Evolutionary conservation across 2,888 invertebrate species (phyloP).

Genomic region (Drosophila meridiana): DNA sequence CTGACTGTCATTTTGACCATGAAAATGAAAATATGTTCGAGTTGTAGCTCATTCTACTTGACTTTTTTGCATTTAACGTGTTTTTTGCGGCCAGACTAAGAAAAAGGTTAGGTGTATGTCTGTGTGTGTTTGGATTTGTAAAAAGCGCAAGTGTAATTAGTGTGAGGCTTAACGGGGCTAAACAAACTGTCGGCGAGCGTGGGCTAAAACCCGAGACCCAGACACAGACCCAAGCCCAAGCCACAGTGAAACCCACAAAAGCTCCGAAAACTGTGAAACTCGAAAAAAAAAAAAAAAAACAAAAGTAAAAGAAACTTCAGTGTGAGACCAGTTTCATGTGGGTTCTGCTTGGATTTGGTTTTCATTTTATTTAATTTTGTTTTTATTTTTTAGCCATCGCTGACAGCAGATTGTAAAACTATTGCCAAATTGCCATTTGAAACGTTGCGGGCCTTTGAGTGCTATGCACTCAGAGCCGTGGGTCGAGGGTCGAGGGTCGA

Average conservation of each 20-base stretch:
- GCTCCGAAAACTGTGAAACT: not conserved
- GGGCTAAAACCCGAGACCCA: conserved; percentile 33
- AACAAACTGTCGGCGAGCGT: conserved; percentile 63
- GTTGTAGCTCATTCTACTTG: conserved; percentile 27
- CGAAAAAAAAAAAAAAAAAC: conserved; percentile 1
- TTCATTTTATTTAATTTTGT: not conserved
- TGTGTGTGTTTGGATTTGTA: conserved; percentile 53
- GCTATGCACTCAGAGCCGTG: not conserved
- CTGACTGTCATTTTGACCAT: conserved; percentile 64
- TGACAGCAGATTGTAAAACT: conserved; percentile 44
- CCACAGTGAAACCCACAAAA: conserved; percentile 39
- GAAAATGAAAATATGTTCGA: conserved; percentile 75
- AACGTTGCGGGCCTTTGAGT: conserved; percentile 39
- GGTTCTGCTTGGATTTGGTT: conserved; percentile 28
- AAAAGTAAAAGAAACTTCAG: conserved; percentile 7
- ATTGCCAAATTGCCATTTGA: conserved; percentile 68
- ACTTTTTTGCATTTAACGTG: conserved; percentile 11
- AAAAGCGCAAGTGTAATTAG: conserved; percentile 78
- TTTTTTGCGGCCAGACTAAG: conserved; percentile 63
- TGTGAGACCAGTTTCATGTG: conserved; percentile 41
- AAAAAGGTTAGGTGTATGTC: conserved; percentile 48
- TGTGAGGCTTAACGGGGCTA: conserved; percentile 75
- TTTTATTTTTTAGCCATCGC: not conserved
- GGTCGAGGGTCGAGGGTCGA: conserved; percentile 9
- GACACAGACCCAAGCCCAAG: conserved; percentile 14